These are phyloP conservation scores for Sebastes elongatus DNA, from an alignment of 2,797 vertebrate genomes.

Conservation along the genomic window DNA sequence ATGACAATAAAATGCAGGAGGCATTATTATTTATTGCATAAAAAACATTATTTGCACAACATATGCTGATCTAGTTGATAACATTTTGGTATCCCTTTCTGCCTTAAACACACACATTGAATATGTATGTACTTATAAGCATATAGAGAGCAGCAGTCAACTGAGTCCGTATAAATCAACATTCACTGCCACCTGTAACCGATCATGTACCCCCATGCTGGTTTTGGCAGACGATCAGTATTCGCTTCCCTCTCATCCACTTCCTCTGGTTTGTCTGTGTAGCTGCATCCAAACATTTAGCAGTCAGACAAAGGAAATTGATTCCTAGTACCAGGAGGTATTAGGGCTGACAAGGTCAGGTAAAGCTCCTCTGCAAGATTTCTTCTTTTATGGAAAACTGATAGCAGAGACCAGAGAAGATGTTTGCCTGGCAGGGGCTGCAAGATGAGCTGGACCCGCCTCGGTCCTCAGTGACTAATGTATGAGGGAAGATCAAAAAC, in stretches of 20 bases:
- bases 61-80: not conserved
- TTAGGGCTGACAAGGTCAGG: not conserved
- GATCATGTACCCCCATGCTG: not conserved
- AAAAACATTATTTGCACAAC: rapidly evolving
- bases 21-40: not conserved
- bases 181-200: not conserved
- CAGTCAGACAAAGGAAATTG: not conserved
- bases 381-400: not conserved
- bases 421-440: not conserved
- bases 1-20: not conserved
- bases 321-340: not conserved
- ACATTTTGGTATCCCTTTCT: not conserved
- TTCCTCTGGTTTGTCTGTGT: not conserved
- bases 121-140: not conserved
- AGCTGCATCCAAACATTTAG: not conserved
- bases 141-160: not conserved
- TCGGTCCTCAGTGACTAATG: not conserved
- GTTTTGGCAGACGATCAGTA: not conserved
- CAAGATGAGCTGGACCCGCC: not conserved
- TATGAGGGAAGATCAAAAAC: not conserved
- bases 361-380: not conserved
- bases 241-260: not conserved
- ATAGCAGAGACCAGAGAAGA: not conserved
- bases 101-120: not conserved
- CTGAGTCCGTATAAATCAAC: not conserved